Percentiles rank a stretch among this genome's conserved stretches.
Conservation (phyloP, 1,140 invertebrate genomes). For the Solen grandis region DNA sequence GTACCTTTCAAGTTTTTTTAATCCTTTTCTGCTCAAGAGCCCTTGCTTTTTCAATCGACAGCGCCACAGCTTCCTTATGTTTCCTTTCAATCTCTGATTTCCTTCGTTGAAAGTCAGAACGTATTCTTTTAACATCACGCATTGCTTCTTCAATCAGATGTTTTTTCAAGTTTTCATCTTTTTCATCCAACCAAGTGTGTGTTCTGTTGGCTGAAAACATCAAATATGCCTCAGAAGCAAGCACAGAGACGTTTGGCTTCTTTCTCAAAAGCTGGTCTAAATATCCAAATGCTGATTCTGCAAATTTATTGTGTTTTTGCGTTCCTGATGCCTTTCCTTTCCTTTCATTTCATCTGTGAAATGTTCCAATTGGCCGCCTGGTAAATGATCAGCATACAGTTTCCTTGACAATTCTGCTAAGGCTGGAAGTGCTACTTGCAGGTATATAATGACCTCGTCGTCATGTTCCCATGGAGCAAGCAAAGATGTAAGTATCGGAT, state of each 20-base stretch:
- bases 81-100: constrained; percentile 33
- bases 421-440: constrained; percentile 15
- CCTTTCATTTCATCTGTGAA: not conserved
- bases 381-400: constrained; percentile 25
- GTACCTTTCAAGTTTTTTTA: constrained; percentile 11
- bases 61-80: not conserved
- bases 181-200: constrained; percentile 24
- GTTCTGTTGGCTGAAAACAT: constrained; percentile 53
- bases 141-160: not conserved
- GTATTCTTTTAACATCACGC: not conserved
- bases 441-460: not conserved
- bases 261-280: constrained; percentile 33
- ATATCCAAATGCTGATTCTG: constrained; percentile 47
- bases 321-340: constrained; percentile 4
- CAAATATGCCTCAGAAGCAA: constrained; percentile 33
- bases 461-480: constrained; percentile 31
- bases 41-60: constrained; percentile 1
- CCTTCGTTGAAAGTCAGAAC: constrained; percentile 33
- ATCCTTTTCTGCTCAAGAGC: constrained; percentile 3
- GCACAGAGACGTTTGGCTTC: constrained; percentile 28
- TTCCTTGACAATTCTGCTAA: not conserved
- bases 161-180: not conserved
- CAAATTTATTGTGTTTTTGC: constrained; percentile 53
- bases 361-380: constrained; percentile 34
- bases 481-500: not conserved